Evolutionary conservation across 2,888 invertebrate species (phyloP), one percentile per base, ranked within the genome.

Genomic region (Heliconius hortense): DNA sequence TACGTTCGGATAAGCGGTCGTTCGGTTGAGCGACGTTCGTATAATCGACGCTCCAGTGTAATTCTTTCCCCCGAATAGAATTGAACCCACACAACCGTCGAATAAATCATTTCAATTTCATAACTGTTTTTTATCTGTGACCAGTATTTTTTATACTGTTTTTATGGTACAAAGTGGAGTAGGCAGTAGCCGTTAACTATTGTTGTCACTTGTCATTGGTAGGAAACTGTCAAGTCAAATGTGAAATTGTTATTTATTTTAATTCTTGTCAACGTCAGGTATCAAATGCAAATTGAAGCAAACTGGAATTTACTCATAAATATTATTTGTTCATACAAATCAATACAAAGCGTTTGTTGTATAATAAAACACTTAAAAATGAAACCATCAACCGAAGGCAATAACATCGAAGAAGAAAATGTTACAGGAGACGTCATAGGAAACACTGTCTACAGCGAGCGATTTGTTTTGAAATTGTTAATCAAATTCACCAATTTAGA

Each of bases 361-460:
- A 13, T 28, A 28, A 28, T 28, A 28, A n/a, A 35, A 15, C 28
- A 71, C 28, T 24, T 13, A 15, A 81, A 74, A 76, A 82, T 82
- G 89, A 89, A 90, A 78, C 85, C 89, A 48, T 84, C 83, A 21
- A 75, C 78, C n/a, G 84, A 84, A 35, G 80, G 18, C n/a, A 63
- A 72, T 48, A 73, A 75, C 60, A 69, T 62, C 48, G 75, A 77
- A 64, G 71, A 75, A 35, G 78, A 79, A 76, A 75, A 78, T 31
- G 91, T 97, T 73, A 94, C 95, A 83, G 97, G 97, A 26, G 97
- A 97, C 89, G 96, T 96, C 3, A 96, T 98, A 76, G 97, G 97
- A 15, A 95, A 96, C 78, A 97, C 97, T 0, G 94, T 96, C 43
- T 98, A 97, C 85, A 97, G 97, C 84, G 96, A 96, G 86, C 93